Conservation (phyloP, 2,888 invertebrate species). For the Diarsia dahlii region DNA sequence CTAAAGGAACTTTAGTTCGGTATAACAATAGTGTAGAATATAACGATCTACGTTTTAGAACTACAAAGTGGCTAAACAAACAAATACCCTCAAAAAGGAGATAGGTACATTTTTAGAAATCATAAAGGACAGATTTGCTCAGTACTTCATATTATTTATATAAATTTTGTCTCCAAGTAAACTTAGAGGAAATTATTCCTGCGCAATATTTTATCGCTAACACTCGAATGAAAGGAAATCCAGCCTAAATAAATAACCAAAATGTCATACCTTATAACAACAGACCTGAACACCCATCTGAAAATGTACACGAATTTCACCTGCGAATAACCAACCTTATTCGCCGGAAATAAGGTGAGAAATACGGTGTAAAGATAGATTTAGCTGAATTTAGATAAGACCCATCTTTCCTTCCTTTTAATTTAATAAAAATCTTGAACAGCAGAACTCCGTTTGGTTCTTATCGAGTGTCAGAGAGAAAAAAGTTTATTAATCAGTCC, state of each 20-base stretch:
- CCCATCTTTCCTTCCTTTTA: constrained; percentile 44
- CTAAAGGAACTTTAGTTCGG: neutral
- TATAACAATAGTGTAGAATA: neutral
- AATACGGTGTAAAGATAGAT: neutral
- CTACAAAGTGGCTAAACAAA: neutral
- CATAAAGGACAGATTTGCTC: neutral
- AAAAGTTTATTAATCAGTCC: constrained; percentile 59
- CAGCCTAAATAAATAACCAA: constrained; percentile 32
- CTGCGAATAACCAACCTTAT: neutral
- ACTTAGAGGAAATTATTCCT: constrained; percentile 2
- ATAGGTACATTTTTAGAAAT: neutral
- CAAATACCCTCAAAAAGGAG: neutral
- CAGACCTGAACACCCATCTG: constrained; percentile 11
- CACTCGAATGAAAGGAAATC: constrained; percentile 19
- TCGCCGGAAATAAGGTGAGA: neutral
- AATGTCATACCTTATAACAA: constrained; percentile 10
- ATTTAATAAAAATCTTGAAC: constrained; percentile 59
- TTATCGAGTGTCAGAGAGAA: constrained; percentile 53
- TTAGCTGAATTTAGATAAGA: constrained; percentile 24
- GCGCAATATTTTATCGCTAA: neutral
- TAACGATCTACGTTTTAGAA: neutral
- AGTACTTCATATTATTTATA: constrained; percentile 1
- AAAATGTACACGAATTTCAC: constrained; percentile 11
- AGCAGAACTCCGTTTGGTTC: constrained; percentile 18
- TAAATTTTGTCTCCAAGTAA: neutral